Base-by-base conservation (phyloP, 1,140 invertebrate genomes). In the Archegozetes longisetosus region DNA sequence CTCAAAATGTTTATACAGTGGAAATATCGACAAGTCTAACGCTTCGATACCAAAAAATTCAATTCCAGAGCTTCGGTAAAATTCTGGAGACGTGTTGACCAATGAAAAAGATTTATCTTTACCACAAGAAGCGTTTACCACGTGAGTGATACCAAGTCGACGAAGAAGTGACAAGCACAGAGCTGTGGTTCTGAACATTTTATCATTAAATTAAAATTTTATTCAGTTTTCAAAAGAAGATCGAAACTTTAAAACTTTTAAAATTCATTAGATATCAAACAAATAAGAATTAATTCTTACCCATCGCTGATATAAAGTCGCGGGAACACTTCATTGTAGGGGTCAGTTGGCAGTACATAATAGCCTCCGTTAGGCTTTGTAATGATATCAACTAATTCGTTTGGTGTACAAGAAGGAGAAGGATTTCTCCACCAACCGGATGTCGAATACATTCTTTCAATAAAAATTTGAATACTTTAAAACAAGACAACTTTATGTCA, bases 81-180 rank as follows among this genome's bases (percentile, higher is more conserved):
- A 66, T 13, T 51, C 27, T 23, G 17, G 12, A 17, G 61, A 61
- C 6, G 65, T 70, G 67, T 88, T 82, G 22, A 90, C 85, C 47
- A 58, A 6, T 12, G 46, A 40, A 24, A 51, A 25, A 6, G 6
- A 17, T 40, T 17, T 6, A 47, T 68, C 66, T 3, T 47, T 60
- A 2, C 74, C 73, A 55, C 71, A 67, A 20, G 72, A 71, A 47
- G 70, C 70, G 64, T 76, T 76, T 4, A 76, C 53, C 0, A 77
- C 70, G 60, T 75, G 72, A 17, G 70, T 75, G 2, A 76, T 66
- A 13, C 70, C 70, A 53, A 72, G 58, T 14, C 63, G 53, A 22
- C 65, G 63, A 1, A 77, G 64, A 3, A 65, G 59, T 6, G 67
- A 55, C 40, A 69, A 67, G 60, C 73, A 69, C 47, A 72, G 55